These are phyloP conservation scores for Acanthornis magna DNA, from an alignment of 2,797 vertebrate genomes.

Conservation along the genomic window DNA sequence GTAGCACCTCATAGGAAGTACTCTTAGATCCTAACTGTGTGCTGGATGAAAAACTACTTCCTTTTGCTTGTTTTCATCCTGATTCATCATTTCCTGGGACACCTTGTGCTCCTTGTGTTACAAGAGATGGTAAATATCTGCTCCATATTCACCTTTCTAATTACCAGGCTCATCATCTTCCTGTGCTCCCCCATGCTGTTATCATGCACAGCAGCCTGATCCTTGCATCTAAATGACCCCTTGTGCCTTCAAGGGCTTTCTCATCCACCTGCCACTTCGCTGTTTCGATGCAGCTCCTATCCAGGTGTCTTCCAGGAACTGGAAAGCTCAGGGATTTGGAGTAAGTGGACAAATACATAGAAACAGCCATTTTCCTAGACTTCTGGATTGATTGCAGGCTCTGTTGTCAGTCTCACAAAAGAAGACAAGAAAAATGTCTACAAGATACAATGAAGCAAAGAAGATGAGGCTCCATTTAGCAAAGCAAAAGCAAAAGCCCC, in stretches of 20 bases:
- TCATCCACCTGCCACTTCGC: neutral
- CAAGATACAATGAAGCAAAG: neutral
- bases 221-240: neutral
- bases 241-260: neutral
- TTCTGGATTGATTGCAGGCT: neutral
- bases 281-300: neutral
- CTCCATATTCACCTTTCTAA: neutral
- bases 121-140: neutral
- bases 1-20: neutral
- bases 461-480: neutral
- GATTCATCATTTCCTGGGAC: neutral
- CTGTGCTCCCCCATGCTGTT: neutral
- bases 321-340: neutral
- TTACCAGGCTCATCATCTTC: neutral
- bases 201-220: neutral
- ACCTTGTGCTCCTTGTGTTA: neutral
- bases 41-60: neutral
- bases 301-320: neutral
- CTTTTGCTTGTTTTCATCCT: neutral
- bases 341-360: neutral
- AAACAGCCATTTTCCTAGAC: neutral
- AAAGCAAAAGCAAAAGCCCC: neutral
- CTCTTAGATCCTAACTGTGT: neutral
- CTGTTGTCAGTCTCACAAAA: neutral
- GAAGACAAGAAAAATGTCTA: neutral